phyloP scores from a whole-genome alignment of 2,888 invertebrate genomes.

The Clivina fossor region DNA sequence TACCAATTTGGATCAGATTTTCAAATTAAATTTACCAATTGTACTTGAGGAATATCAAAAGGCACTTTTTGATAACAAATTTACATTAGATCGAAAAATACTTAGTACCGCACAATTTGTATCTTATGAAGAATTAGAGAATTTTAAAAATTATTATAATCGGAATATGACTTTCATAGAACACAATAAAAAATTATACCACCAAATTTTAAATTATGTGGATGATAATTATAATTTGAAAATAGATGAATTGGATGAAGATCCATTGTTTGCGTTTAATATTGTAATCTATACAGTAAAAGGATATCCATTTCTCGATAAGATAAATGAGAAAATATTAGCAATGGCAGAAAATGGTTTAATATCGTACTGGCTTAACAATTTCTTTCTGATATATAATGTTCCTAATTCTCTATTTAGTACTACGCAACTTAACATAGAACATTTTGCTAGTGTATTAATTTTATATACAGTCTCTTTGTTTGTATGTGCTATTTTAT shows the following conservation, averaged over 20 bases:
- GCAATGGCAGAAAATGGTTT: not conserved
- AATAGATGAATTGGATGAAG: not conserved
- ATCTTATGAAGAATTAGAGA: not conserved
- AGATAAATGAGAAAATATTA: not conserved
- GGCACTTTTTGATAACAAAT: not conserved
- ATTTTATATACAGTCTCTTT: not conserved
- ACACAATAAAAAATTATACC: not conserved
- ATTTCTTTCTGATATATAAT: not conserved
- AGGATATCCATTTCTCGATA: not conserved
- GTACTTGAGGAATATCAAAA: not conserved
- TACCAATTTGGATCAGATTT: slow-evolving; percentile 37
- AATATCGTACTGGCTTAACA: not conserved
- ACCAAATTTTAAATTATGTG: not conserved
- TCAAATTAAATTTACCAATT: slow-evolving; percentile 13
- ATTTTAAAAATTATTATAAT: not conserved
- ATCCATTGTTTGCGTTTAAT: not conserved
- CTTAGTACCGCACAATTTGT: not conserved
- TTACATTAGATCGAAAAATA: not conserved
- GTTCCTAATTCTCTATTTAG: not conserved
- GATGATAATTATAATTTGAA: not conserved
- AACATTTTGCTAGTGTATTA: not conserved
- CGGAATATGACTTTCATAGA: not conserved
- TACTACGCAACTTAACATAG: not conserved
- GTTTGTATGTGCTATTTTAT: not conserved
- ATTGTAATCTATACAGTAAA: not conserved